Conservation (phyloP, 2,888 invertebrate genomes). For the Hypomecis atomaria region DNA sequence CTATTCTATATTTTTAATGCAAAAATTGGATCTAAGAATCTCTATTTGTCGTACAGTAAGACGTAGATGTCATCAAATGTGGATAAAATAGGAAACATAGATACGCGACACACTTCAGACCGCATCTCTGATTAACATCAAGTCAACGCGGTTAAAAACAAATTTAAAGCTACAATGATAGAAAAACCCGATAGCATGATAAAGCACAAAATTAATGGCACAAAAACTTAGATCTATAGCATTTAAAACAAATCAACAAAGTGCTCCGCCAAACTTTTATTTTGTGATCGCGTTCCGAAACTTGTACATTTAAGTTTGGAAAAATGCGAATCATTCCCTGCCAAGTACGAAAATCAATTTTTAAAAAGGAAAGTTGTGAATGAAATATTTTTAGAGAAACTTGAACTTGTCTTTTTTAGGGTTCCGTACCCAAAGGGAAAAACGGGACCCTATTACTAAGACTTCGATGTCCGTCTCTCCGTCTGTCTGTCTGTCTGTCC, state of each 20-base stretch:
- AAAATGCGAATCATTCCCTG: constrained; percentile 75
- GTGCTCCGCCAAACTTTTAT: constrained; percentile 73
- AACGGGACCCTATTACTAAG: too few species aligned
- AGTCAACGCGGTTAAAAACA: not conserved
- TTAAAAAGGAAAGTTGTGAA: constrained; percentile 70
- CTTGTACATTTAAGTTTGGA: constrained; percentile 79
- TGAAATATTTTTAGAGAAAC: constrained; percentile 61
- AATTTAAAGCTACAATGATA: constrained; percentile 12
- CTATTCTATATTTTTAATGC: too few species aligned
- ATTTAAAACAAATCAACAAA: constrained; percentile 69
- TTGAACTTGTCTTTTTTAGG: constrained; percentile 46
- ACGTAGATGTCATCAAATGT: too few species aligned
- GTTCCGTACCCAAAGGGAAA: too few species aligned
- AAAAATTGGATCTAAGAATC: too few species aligned
- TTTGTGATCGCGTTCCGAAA: constrained; percentile 74
- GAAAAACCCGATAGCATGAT: constrained; percentile 51
- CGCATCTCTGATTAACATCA: too few species aligned
- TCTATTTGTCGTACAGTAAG: too few species aligned
- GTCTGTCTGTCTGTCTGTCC: too few species aligned
- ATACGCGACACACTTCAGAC: too few species aligned
- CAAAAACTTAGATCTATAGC: constrained; percentile 67
- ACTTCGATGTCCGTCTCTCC: too few species aligned
- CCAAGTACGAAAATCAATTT: constrained; percentile 76
- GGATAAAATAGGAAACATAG: too few species aligned
- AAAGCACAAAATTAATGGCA: constrained; percentile 58